Percentiles rank a stretch among this genome's conserved stretches.
Evolutionary conservation across 2,113 vertebrate genomes (phyloP).

Genomic region (Tragelaphus imberbis): DNA sequence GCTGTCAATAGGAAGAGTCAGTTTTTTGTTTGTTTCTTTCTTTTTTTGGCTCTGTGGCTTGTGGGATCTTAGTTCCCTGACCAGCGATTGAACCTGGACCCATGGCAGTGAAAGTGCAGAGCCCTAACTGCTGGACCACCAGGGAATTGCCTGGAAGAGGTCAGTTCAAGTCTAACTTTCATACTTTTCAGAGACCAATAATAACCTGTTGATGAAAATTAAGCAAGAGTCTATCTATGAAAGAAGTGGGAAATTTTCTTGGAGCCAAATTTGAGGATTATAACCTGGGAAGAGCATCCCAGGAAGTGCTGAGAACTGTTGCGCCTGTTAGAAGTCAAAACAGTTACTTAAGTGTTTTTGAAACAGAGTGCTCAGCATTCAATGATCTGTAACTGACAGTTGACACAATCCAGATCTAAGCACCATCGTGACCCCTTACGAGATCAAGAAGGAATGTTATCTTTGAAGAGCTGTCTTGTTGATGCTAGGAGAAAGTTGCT

Average conservation of each 20-base stretch:
- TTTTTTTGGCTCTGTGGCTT: background rate
- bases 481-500: background rate
- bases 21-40: background rate
- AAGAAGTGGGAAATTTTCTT: background rate
- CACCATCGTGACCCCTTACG: fast-evolving
- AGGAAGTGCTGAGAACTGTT: background rate
- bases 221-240: background rate
- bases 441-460: background rate
- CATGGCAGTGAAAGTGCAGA: background rate
- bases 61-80: background rate
- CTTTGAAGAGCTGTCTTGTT: background rate
- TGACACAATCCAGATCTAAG: background rate
- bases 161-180: background rate
- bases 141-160: background rate
- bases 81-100: background rate
- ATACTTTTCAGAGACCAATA: background rate
- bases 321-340: background rate
- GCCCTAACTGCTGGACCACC: background rate
- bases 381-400: background rate
- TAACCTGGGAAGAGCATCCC: background rate
- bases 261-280: background rate
- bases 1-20: background rate
- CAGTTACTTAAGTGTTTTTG: background rate
- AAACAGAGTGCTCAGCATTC: background rate
- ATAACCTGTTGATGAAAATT: background rate